phyloP scores from a whole-genome alignment of 2,888 invertebrate genomes.

The Lymantria dispar region DNA sequence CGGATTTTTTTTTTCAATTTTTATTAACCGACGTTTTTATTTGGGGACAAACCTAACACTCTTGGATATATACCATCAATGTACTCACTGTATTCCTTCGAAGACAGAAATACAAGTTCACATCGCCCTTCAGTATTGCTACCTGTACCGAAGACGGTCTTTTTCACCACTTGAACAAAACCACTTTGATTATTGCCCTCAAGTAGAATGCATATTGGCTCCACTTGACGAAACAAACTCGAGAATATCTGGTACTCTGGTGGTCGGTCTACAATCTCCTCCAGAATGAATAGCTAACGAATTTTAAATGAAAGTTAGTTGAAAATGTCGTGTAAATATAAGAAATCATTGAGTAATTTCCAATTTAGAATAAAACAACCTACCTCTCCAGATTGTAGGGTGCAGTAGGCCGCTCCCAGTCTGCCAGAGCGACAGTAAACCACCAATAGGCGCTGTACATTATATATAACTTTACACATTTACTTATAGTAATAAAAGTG shows the following conservation, averaged over 20 bases:
- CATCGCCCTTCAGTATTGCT: slow-evolving; percentile 56
- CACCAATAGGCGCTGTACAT: slow-evolving; percentile 72
- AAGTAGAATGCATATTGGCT: slow-evolving; percentile 80
- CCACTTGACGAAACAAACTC: slow-evolving; percentile 82
- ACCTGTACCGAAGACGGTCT: slow-evolving; percentile 57
- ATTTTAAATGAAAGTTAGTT: not conserved
- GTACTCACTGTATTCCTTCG: slow-evolving; percentile 83
- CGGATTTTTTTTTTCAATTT: too few species aligned
- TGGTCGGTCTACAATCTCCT: slow-evolving; percentile 85
- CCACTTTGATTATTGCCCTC: slow-evolving; percentile 77
- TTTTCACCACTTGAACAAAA: slow-evolving; percentile 73
- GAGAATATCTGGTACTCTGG: slow-evolving; percentile 84
- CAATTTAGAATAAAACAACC: too few species aligned
- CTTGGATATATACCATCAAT: not conserved
- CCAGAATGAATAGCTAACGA: slow-evolving; percentile 83
- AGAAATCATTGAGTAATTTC: too few species aligned
- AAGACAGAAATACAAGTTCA: slow-evolving; percentile 79
- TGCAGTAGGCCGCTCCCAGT: slow-evolving; percentile 89
- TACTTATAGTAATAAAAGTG: too few species aligned
- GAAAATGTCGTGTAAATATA: too few species aligned
- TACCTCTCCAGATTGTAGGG: slow-evolving; percentile 84
- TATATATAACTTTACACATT: too few species aligned
- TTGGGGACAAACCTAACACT: too few species aligned
- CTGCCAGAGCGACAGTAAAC: slow-evolving; percentile 85
- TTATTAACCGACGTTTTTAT: too few species aligned